phyloP scores from a whole-genome alignment of 1,140 invertebrate genomes.

The Meloidogyne hapla region DNA sequence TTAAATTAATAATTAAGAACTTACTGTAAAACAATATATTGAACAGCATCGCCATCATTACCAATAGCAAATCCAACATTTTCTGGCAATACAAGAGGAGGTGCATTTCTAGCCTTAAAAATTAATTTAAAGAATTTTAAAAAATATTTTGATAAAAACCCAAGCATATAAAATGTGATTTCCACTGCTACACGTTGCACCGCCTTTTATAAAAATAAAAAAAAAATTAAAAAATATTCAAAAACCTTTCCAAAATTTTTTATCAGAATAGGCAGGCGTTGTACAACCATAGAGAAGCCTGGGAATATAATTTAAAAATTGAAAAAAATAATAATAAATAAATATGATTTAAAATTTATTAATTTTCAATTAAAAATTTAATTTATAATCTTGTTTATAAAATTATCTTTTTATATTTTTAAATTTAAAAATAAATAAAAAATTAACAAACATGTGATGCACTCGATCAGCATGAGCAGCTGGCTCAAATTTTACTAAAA shows the following conservation, averaged over 20 bases:
- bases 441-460: constrained; percentile 55
- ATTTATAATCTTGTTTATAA: no score
- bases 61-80: constrained; percentile 57
- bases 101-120: constrained; percentile 61
- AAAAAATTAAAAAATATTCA: constrained; percentile 35
- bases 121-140: not conserved
- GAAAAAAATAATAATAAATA: no score
- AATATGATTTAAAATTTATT: no score
- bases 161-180: constrained; percentile 60
- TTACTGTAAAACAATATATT: constrained; percentile 59
- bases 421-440: not conserved
- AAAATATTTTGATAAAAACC: constrained; percentile 43
- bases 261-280: not conserved
- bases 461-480: constrained; percentile 59
- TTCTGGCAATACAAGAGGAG: constrained; percentile 52
- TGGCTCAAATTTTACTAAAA: constrained; percentile 61
- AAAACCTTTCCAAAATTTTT: constrained; percentile 42
- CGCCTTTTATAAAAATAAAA: constrained; percentile 45
- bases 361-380: no score
- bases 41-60: constrained; percentile 53
- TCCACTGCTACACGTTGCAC: constrained; percentile 49
- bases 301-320: not conserved
- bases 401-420: no score
- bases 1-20: not conserved
- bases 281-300: constrained; percentile 59